Evolutionary conservation across 2,888 invertebrate genomes (phyloP).

Genomic region (Aricia artaxerxes): DNA sequence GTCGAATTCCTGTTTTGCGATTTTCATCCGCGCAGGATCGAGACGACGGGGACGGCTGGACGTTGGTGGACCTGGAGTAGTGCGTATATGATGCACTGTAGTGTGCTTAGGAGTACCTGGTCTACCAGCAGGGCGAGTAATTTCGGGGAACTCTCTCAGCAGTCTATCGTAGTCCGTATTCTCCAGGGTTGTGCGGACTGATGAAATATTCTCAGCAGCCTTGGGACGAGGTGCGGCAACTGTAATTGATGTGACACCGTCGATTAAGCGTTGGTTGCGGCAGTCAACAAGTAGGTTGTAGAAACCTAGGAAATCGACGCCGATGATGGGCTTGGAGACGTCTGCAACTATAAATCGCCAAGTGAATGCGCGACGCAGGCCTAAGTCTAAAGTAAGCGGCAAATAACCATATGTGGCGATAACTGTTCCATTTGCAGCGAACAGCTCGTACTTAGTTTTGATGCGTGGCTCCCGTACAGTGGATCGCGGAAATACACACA

Average conservation of each 20-base stretch:
- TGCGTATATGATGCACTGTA: constrained; percentile 41
- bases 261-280: background rate
- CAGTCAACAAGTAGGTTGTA: constrained; percentile 20
- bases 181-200: background rate
- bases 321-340: constrained; percentile 50
- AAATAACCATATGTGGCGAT: constrained; percentile 44
- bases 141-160: constrained; percentile 37
- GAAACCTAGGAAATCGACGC: constrained; percentile 48
- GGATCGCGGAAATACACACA: constrained; percentile 37
- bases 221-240: background rate
- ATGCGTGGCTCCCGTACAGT: constrained; percentile 28
- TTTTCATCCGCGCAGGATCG: constrained; percentile 40
- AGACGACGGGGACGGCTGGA: constrained; percentile 41
- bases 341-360: constrained; percentile 52
- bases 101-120: constrained; percentile 34
- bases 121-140: constrained; percentile 39
- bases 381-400: constrained; percentile 33
- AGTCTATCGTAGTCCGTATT: constrained; percentile 34
- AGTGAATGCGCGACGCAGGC: constrained; percentile 42
- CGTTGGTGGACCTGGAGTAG: constrained; percentile 38
- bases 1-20: constrained; percentile 33
- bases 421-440: constrained; percentile 49
- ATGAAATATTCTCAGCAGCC: background rate
- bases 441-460: constrained; percentile 42
- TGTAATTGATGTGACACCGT: background rate